Evolutionary conservation across 1,140 invertebrate genomes (phyloP), one percentile per base, ranked within the genome.

Genomic region (Microplitis demolitor): DNA sequence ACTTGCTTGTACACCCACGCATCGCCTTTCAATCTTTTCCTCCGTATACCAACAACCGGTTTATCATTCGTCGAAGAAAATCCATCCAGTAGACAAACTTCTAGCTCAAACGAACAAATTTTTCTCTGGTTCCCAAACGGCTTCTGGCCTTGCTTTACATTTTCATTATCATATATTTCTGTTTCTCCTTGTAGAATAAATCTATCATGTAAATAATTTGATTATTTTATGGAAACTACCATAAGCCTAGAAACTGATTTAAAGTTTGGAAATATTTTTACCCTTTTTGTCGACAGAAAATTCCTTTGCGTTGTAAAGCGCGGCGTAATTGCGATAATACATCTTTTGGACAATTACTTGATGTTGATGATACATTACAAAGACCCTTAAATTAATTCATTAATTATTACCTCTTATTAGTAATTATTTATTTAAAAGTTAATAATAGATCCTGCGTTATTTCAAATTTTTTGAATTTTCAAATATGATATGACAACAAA

Each of bases 1-100:
- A 95, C 89, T 72, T 90, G 91, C 82, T 96, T 96, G 81, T 96
- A 96, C 69, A 93, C 91, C 94, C 95, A 96, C 3, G 92, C 90
- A 82, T 96, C 93, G 3, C 95, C 95, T 81, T 93, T 93, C 1
- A 96, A 88, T 69, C 95, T 84, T 80, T 95, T 96, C 51, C 95
- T 88, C 74, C 91, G 87, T 37, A 96, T 92, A 16, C 93, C 94
- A 39, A 94, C 89, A 37, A 90, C 84, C 72, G 79, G 84, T 69
- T 86, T 82, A 14, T 77, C 75, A 31, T 77, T 75, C 6, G 39
- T 45, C 11, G 39, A 24, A 31, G 78, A 78, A 74, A 83, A 73
- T 79, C 78, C 74, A 76, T 81, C 69, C 9, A 93, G 80, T 9
- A 90, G 84, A 82, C 94, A 95, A 13, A 96, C 92, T 88, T 96